Base-by-base conservation (phyloP, 2,113 vertebrate genomes). In the Stigmatopora nigra region DNA sequence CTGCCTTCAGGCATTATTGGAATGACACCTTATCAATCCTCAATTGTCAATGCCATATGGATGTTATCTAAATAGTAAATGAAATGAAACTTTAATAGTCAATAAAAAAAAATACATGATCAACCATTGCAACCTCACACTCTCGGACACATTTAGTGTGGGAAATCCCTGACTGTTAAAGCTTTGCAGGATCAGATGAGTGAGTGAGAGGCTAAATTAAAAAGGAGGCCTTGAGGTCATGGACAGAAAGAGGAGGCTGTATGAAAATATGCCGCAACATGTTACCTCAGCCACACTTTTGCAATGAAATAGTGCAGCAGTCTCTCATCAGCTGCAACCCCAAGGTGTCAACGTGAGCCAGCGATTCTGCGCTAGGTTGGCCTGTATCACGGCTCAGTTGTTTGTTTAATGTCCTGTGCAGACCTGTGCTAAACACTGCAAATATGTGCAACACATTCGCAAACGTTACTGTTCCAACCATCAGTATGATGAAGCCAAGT, bases 281-380 rank as follows among this genome's bases (percentile, higher is more conserved):
- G 78, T 80, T 79, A 81, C 51, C 70, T 61, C 2, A 1, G 44
- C 11, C 76, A 65, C 78, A 45, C 78, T 81, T 72, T 45, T 76
- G 47, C 5, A 66, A 76, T 69, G 86, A 80, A 79, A 72, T 78
- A 73, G 78, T 55, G 22, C 48, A 10, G 56, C 70, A 67, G 66
- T 49, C 52, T 51, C 63, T 64, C 65, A 61, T 68, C 62, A 70
- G 74, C 41, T 60, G 22, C 45, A 52, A 49, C 52, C 55, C 69
- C 66, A 68, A 75, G 69, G 68, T 79, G 68, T 72, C 64, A 65
- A 63, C 68, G 45, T 31, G 65, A 19, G 49, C 22, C 9, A 49
- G 52, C 17, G 38, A 44, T 13, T n/a, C 17, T 19, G n/a, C 36
- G 49, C 35, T 62, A 35, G 67, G 41, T 13, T 16, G 56, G 66